These are phyloP conservation scores for Drosophila pandora DNA, from an alignment of 1,140 invertebrate species.

Conservation along the genomic window DNA sequence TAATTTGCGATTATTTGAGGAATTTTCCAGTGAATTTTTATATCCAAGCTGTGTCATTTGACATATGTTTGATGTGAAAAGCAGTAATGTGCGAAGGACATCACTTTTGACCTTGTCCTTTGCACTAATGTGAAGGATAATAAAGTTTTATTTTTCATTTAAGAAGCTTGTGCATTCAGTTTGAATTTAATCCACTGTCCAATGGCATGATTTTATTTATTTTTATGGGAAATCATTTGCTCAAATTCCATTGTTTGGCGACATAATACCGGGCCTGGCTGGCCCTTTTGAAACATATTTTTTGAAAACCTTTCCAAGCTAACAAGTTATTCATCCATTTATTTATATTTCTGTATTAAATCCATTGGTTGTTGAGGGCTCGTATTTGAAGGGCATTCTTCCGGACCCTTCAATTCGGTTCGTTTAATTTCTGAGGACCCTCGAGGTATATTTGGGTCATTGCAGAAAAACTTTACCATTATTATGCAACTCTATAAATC, in stretches of 20 bases:
- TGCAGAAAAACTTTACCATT: constrained; percentile 10
- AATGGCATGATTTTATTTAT: not conserved
- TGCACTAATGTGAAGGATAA: not conserved
- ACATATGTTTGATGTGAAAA: constrained; percentile 19
- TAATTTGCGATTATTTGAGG: constrained; percentile 36
- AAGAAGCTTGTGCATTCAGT: not conserved
- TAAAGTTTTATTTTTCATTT: not conserved
- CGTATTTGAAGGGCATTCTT: not conserved
- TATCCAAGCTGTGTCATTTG: constrained; percentile 7
- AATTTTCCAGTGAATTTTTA: constrained; percentile 41
- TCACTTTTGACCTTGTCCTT: constrained; percentile 8
- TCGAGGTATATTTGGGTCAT: constrained; percentile 27
- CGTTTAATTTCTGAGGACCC: constrained; percentile 12
- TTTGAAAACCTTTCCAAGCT: not conserved
- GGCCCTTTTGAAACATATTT: not conserved
- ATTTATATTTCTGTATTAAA: not conserved
- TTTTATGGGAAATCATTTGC: not conserved
- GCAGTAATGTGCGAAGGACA: constrained; percentile 13
- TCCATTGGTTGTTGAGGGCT: not conserved
- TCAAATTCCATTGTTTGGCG: not conserved
- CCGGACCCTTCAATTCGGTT: not conserved
- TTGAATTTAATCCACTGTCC: not conserved
- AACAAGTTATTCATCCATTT: constrained; percentile 3
- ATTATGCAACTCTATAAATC: constrained; percentile 41
- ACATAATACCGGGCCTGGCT: not conserved